Evolutionary conservation across 2,113 vertebrate species (phyloP).

Genomic region (Crotalus tigris): DNA sequence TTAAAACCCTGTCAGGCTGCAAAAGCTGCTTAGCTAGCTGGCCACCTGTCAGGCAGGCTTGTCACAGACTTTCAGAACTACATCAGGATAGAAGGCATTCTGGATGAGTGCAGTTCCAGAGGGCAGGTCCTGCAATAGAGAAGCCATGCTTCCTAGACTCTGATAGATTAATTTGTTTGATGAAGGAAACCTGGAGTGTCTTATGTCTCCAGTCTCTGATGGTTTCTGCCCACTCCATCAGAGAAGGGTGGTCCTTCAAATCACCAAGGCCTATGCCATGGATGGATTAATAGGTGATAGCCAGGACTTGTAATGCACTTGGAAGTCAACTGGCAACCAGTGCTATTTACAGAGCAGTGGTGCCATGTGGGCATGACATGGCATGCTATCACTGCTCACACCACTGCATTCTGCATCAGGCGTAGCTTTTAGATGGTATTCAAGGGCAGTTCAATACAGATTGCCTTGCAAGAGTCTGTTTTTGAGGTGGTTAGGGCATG

Average conservation of each 20-base stretch:
- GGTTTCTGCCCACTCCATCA: background rate
- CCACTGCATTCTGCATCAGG: background rate
- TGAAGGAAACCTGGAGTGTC: background rate
- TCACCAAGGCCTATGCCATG: background rate
- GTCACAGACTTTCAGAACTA: background rate
- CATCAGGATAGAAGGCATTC: background rate
- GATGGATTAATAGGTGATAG: background rate
- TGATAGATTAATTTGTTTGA: background rate
- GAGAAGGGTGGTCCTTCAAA: background rate
- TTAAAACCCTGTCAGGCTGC: background rate
- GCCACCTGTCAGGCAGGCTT: background rate
- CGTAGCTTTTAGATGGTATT: background rate
- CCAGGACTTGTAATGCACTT: background rate
- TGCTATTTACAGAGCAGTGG: background rate
- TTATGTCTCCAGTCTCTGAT: too few relatives aligned
- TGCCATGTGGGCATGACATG: background rate
- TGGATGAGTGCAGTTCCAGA: background rate
- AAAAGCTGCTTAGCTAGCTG: background rate
- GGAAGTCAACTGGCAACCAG: background rate
- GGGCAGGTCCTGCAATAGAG: background rate
- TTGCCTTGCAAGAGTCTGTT: background rate
- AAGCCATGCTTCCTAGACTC: background rate
- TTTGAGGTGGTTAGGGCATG: background rate
- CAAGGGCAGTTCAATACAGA: background rate
- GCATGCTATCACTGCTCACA: background rate